phyloP scores from a whole-genome alignment of 35 echinoderm and acorn worm genomes.

The Apostichopus japonicus region DNA sequence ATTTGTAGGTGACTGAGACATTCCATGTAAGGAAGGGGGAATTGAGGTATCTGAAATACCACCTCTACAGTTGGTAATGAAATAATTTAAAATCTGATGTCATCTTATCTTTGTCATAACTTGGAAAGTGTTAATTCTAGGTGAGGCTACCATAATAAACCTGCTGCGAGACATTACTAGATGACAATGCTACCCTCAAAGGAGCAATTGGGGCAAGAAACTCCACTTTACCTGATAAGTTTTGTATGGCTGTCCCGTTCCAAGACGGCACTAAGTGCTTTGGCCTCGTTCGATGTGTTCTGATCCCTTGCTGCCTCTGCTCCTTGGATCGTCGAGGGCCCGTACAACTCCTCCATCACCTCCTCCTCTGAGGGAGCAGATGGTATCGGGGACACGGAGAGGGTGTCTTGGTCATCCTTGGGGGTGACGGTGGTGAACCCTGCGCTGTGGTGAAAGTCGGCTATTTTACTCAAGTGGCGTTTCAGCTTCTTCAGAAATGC shows the following conservation, averaged over 20 bases:
- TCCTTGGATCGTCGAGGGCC: conserved; percentile 21
- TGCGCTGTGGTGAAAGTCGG: conserved; percentile 86
- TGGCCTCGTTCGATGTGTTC: conserved; percentile 38
- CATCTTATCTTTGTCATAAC: too few species aligned
- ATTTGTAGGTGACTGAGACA: too few species aligned
- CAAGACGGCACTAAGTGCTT: conserved; percentile 8
- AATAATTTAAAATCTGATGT: too few species aligned
- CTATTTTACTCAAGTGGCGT: conserved; percentile 53
- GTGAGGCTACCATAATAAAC: too few species aligned
- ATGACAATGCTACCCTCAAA: background rate
- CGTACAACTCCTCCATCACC: conserved; percentile 27
- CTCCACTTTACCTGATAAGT: conserved; percentile 27
- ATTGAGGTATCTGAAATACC: too few species aligned
- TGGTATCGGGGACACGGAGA: conserved; percentile 30
- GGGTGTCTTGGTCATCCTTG: conserved; percentile 18
- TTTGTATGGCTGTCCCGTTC: conserved; percentile 37
- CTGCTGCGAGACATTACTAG: background rate
- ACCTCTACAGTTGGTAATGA: too few species aligned
- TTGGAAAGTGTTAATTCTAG: too few species aligned
- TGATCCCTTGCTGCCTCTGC: conserved; percentile 5
- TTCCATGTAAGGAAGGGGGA: too few species aligned
- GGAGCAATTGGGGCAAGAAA: background rate
- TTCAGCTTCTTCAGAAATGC: conserved; percentile 85
- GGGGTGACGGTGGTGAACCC: conserved; percentile 54
- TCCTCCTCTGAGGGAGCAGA: conserved; percentile 34